Percentiles rank a stretch among this genome's conserved stretches.
phyloP scores from a whole-genome alignment of 2,113 vertebrate genomes.

The Carlito syrichta region DNA sequence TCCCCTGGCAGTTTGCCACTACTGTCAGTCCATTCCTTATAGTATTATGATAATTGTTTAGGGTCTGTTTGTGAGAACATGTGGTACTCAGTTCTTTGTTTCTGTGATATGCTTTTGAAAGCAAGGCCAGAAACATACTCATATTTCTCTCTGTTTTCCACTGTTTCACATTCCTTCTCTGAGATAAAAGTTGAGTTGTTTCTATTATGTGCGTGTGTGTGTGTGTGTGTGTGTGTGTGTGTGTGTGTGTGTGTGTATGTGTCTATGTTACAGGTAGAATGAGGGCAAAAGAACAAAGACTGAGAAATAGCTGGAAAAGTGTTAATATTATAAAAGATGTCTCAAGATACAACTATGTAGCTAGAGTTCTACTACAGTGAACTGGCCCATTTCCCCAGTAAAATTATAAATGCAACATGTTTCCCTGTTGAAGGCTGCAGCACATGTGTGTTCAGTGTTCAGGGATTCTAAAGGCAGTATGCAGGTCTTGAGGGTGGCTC shows the following conservation, averaged over 20 bases:
- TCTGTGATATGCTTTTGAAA: background rate
- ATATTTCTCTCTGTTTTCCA: background rate
- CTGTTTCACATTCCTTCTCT: too few species aligned
- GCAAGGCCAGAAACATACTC: background rate
- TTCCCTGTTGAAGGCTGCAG: too few species aligned
- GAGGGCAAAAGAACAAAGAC: background rate
- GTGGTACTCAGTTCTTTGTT: too few species aligned
- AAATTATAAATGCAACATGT: background rate
- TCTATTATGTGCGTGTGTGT: too few species aligned
- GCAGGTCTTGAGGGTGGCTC: background rate
- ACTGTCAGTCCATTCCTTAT: too few species aligned
- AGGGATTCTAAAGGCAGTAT: background rate
- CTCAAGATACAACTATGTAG: background rate
- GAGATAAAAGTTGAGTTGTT: background rate
- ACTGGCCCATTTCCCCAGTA: background rate
- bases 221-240: background rate
- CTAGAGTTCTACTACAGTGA: background rate
- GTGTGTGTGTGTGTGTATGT: background rate
- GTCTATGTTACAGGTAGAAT: background rate
- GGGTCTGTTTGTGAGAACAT: too few species aligned
- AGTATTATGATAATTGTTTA: too few species aligned
- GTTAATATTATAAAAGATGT: background rate
- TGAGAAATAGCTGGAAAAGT: background rate
- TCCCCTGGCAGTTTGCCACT: too few species aligned
- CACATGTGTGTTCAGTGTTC: background rate